Evolutionary conservation across 2,797 vertebrate species (phyloP), one percentile per base, ranked within the genome.

Genomic region (Gymnoscopelus braueri): DNA sequence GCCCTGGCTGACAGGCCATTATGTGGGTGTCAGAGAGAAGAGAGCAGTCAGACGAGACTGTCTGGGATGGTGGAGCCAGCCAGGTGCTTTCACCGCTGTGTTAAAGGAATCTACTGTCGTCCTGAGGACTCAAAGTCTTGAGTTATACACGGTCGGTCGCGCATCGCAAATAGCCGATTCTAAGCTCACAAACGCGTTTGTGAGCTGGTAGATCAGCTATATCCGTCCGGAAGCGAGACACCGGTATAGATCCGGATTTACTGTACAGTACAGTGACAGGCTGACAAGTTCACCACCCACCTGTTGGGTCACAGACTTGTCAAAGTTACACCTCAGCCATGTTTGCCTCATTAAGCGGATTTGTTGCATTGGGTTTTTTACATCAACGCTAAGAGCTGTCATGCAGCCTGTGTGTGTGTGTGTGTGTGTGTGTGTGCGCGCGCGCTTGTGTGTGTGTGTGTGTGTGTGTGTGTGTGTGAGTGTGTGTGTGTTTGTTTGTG

Each of bases 301-400:
- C 54, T 57, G 13, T 15, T 29, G 50, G 63, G 54, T 76, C 39
- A 12, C 1, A 50, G n/a, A 19, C 65, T 55, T 49, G 65, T 51
- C 65, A 58, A 0, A 44, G 63, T 26, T 68, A 0, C 0, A 0
- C 0, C 53, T 29, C 23, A 59, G 77, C 71, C 69, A 1, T 62
- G 73, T 3, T 62, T 71, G 75, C 69, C 85, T 82, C 83, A 79
- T 85, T 85, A 85, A 12, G 58, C 3, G 70, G 19, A 68, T 29
- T 72, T 9, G 77, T 52, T 72, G 74, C 29, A 58, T 74, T 69
- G 74, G 68, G 2, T 29, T 29, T 32, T 79, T 68, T 56, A 11
- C 59, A 24, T 81, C 71, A 8, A 0, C 69, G 78, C 78, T 74
- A 69, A 1, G 39, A 2, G 10, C 67, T 70, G 79, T 77, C 73